Evolutionary conservation across 2,797 vertebrate species (phyloP).

Genomic region (Pogonophryne albipinna): DNA sequence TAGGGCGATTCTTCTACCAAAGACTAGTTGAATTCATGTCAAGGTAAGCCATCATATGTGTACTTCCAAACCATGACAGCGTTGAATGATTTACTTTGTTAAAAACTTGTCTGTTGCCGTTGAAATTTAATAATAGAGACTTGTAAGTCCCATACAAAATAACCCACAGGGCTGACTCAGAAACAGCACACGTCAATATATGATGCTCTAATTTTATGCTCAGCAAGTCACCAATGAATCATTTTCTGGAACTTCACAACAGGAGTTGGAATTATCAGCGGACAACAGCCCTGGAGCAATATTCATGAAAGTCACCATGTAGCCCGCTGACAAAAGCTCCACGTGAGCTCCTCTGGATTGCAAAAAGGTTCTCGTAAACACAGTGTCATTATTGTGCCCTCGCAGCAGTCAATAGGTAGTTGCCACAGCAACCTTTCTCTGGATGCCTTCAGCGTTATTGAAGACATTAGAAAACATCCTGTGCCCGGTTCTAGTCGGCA

Average conservation of each 20-base stretch:
- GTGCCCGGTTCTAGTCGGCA: background rate
- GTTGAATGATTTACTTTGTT: background rate
- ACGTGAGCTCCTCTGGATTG: background rate
- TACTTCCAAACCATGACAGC: background rate
- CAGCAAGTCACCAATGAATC: conserved; percentile 14
- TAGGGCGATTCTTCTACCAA: conserved; percentile 96
- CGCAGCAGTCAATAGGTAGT: conserved; percentile 24
- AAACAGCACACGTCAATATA: background rate
- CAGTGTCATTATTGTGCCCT: conserved; percentile 16
- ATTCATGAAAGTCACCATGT: conserved; percentile 6
- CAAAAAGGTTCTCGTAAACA: conserved; percentile 31
- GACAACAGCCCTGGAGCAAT: conserved; percentile 9
- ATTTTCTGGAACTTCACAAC: conserved; percentile 20
- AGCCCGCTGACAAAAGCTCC: conserved; percentile 22
- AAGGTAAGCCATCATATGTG: conserved; percentile 84
- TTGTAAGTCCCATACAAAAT: background rate
- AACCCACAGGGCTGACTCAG: background rate
- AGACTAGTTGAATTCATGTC: conserved; percentile 98
- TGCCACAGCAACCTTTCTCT: conserved; percentile 41
- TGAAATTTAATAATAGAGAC: background rate
- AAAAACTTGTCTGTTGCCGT: conserved; percentile 4
- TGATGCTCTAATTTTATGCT: conserved; percentile 25
- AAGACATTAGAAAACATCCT: conserved; percentile 4
- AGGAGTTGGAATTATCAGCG: conserved; percentile 24
- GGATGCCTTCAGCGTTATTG: background rate